Evolutionary conservation across 2,113 vertebrate genomes (phyloP), one percentile per base, ranked within the genome.

Genomic region (Pomatorhinus ruficollis): DNA sequence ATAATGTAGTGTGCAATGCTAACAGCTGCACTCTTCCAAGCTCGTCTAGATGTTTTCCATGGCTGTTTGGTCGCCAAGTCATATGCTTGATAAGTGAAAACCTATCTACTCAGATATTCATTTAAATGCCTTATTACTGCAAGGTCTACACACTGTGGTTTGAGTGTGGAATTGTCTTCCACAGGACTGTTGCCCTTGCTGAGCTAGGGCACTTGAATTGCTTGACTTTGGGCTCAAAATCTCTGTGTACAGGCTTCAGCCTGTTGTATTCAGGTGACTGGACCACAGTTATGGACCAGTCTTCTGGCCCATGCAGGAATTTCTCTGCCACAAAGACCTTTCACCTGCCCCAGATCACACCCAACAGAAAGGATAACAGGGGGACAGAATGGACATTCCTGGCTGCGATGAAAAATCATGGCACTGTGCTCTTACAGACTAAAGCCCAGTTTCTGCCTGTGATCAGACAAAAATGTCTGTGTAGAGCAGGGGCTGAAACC

Each of bases 11-110:
- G 59, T 60, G 64, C n/a, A 54, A 19, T 74, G 47, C 28, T 91
- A 93, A 93, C 82, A 92, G 68, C 95, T 93, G 75, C 64, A 95
- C 24, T 80, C 76, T 94, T 83, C 74, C 64, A 86, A 27, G 54
- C 39, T 92, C 92, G 52, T 59, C 82, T 90, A 59, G 82, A 44
- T 91, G 35, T 79, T 94, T 96, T 92, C 91, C 63, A 42, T 27
- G 75, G 35, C 59, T 77, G 12, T 76, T 93, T 96, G 70, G 60
- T 95, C 64, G 89, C 47, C 39, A 80, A 83, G 59, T 75, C 71
- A 15, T 59, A 63, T 22, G 33, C 8, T 44, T 83, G 66, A 91
- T 71, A 83, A 90, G 90, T 93, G 90, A 56, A 90, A 90, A 47
- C 22, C 15, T 74, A 49, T 44, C 64, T 49, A 40, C 28, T 22